Evolutionary conservation across 2,113 vertebrate species (phyloP).

Genomic region (Dromaius novaehollandiae): DNA sequence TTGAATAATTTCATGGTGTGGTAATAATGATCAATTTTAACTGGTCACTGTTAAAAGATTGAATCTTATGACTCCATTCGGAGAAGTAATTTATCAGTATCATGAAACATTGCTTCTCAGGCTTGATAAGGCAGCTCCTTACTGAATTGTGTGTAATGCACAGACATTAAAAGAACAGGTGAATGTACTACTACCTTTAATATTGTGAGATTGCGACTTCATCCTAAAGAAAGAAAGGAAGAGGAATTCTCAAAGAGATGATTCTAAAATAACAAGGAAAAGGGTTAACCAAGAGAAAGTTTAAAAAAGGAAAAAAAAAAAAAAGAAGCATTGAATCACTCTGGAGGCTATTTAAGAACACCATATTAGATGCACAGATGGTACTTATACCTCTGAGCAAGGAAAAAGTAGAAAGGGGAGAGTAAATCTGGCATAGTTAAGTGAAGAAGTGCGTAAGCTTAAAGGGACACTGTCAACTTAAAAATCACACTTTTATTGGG

Average conservation of each 20-base stretch:
- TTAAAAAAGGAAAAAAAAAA: background rate
- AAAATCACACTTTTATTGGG: conserved; percentile 67
- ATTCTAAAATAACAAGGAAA: conserved; percentile 29
- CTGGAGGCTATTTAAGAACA: conserved; percentile 67
- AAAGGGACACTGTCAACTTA: conserved; percentile 74
- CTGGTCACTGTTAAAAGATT: background rate
- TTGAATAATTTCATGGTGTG: background rate
- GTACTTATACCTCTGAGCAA: conserved; percentile 75
- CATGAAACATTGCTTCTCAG: background rate
- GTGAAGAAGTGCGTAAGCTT: conserved; percentile 76
- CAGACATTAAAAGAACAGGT: background rate
- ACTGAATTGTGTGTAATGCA: background rate
- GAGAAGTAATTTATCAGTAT: background rate
- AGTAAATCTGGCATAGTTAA: conserved; percentile 81
- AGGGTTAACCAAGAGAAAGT: conserved; percentile 41
- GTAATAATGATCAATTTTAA: background rate
- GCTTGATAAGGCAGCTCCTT: background rate
- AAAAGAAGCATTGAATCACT: conserved; percentile 42
- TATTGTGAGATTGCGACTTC: background rate
- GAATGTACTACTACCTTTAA: background rate
- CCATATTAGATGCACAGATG: conserved; percentile 74
- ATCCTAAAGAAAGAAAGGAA: background rate
- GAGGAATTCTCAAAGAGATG: background rate
- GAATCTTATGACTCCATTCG: background rate
- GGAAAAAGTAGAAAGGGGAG: conserved; percentile 72